Conservation (phyloP, 2,797 vertebrate species). For the Hippocampus kuda region DNA sequence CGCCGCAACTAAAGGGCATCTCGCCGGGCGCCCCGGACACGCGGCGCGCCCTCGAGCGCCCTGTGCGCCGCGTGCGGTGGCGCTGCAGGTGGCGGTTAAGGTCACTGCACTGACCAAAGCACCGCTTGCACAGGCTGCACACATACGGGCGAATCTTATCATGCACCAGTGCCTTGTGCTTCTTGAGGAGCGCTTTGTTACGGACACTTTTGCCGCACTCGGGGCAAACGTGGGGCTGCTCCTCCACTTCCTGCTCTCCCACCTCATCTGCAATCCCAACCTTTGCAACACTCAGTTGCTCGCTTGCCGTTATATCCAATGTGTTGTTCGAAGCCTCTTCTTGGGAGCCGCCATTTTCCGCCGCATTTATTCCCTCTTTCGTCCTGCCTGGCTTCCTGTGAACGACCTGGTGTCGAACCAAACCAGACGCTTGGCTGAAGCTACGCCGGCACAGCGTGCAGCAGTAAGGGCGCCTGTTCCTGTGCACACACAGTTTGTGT, state of each 20-base stretch:
- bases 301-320: neutral
- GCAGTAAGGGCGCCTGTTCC: constrained; percentile 69
- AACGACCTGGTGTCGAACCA: constrained; percentile 64
- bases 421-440: constrained; percentile 66
- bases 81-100: constrained; percentile 46
- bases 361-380: neutral
- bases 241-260: constrained; percentile 2
- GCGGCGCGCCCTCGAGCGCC: neutral
- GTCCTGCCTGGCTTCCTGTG: constrained; percentile 39
- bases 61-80: constrained; percentile 27
- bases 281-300: constrained; percentile 12
- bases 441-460: constrained; percentile 64
- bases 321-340: neutral
- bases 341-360: neutral
- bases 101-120: constrained; percentile 55
- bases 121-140: constrained; percentile 51
- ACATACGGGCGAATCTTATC: constrained; percentile 49
- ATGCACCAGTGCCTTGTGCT: constrained; percentile 40
- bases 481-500: constrained; percentile 67
- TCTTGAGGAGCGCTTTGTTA: constrained; percentile 30
- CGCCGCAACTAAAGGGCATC: constrained; percentile 45
- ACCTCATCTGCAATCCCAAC: constrained; percentile 9
- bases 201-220: constrained; percentile 44
- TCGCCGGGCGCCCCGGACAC: neutral
- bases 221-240: constrained; percentile 17